Conservation (phyloP, 2,888 invertebrate genomes). For the Chydorus sphaericus region DNA sequence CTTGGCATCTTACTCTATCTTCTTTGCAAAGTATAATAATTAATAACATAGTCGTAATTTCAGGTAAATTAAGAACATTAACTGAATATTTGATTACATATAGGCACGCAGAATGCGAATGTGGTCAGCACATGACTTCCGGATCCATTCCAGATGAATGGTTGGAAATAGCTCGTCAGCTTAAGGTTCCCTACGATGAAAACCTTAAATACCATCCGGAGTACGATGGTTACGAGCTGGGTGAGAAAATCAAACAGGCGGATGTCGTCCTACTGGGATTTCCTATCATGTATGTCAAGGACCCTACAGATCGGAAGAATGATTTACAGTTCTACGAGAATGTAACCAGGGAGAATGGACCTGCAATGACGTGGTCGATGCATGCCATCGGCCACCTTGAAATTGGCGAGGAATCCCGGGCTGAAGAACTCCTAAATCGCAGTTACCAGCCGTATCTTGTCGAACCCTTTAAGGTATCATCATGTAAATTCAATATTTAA, state of each 20-base stretch:
- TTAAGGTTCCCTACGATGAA: conserved; percentile 27
- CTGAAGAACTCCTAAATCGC: conserved; percentile 25
- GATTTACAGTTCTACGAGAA: conserved; percentile 29
- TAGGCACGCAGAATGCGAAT: conserved; percentile 21
- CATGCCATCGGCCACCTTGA: conserved; percentile 31
- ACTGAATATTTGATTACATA: neutral
- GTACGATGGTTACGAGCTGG: conserved; percentile 27
- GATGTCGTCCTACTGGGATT: conserved; percentile 31
- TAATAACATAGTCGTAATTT: no score
- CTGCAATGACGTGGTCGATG: conserved; percentile 35
- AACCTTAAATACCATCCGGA: conserved; percentile 29
- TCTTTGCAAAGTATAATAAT: conserved; percentile 21
- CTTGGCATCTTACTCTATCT: conserved; percentile 23
- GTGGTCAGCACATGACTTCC: conserved; percentile 12
- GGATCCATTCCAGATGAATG: conserved; percentile 20
- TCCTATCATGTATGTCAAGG: conserved; percentile 27
- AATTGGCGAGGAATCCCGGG: conserved; percentile 25
- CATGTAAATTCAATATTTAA: no score
- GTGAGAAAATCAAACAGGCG: conserved; percentile 27
- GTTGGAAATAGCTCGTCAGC: conserved; percentile 21
- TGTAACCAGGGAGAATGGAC: conserved; percentile 26
- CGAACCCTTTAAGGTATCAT: conserved; percentile 27
- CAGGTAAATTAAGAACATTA: no score
- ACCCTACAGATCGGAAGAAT: conserved; percentile 23
- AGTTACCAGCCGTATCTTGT: conserved; percentile 26